phyloP scores from a whole-genome alignment of 1,140 invertebrate species.

The Neodiprion fabricii region DNA sequence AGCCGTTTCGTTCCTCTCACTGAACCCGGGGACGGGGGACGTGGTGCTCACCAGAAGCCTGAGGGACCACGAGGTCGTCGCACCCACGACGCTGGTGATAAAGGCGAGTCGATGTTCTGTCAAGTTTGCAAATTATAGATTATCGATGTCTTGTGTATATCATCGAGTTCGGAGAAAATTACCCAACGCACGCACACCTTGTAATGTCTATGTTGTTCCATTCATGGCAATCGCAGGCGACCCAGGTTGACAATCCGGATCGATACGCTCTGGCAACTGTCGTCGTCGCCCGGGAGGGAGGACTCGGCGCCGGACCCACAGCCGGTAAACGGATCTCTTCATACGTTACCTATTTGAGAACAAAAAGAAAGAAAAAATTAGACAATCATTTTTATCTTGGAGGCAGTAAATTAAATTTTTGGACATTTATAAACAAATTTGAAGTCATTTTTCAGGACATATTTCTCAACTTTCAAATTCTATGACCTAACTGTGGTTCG shows the following conservation, averaged over 20 bases:
- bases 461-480: too few relatives aligned
- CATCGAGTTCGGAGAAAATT: conserved; percentile 9
- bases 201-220: conserved; percentile 21
- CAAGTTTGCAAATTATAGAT: too few relatives aligned
- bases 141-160: neutral
- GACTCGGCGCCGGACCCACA: conserved; percentile 46
- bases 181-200: conserved; percentile 17
- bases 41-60: conserved; percentile 69
- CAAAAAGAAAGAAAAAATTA: conserved; percentile 18
- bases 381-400: neutral
- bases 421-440: too few relatives aligned
- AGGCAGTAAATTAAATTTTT: neutral
- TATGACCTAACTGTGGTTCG: too few relatives aligned
- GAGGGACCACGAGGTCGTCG: conserved; percentile 66
- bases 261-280: conserved; percentile 85
- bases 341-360: too few relatives aligned
- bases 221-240: conserved; percentile 66
- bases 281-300: conserved; percentile 67
- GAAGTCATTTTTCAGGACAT: too few relatives aligned
- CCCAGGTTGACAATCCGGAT: conserved; percentile 87
- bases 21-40: conserved; percentile 69
- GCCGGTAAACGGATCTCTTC: conserved; percentile 39
- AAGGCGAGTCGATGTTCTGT: conserved; percentile 52
- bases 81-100: conserved; percentile 79
- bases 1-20: conserved; percentile 54